phyloP scores from a whole-genome alignment of 2,888 invertebrate genomes.

The Dolichomitus sp. region DNA sequence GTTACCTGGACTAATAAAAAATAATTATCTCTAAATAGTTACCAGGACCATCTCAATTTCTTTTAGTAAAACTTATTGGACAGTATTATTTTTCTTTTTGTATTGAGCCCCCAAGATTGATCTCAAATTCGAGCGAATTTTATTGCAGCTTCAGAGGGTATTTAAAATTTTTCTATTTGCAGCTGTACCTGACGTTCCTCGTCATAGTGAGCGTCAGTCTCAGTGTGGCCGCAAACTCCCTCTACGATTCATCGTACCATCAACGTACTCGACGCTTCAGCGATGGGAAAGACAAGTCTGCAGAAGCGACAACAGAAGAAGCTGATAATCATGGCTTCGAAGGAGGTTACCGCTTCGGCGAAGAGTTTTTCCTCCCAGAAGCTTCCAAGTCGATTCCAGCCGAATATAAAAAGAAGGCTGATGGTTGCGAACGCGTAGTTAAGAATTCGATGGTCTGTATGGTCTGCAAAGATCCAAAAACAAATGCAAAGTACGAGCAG shows the following conservation, averaged over 20 bases:
- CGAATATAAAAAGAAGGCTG: slow-evolving; percentile 88
- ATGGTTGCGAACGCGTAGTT: slow-evolving; percentile 90
- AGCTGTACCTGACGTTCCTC: slow-evolving; percentile 43
- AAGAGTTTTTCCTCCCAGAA: slow-evolving; percentile 79
- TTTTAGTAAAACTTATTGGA: no score
- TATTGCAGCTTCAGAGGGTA: not conserved
- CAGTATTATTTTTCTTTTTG: no score
- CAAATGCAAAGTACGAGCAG: slow-evolving; percentile 93
- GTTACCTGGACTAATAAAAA: no score
- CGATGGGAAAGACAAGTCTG: slow-evolving; percentile 78
- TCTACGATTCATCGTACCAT: slow-evolving; percentile 41
- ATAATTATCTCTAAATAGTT: no score
- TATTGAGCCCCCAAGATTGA: not conserved
- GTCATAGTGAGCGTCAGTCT: slow-evolving; percentile 17
- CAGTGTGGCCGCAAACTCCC: slow-evolving; percentile 7
- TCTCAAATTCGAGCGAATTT: not conserved
- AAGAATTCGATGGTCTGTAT: slow-evolving; percentile 91
- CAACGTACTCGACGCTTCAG: slow-evolving; percentile 73
- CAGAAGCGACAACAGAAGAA: slow-evolving; percentile 77
- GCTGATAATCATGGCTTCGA: slow-evolving; percentile 76
- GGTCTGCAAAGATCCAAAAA: slow-evolving; percentile 91
- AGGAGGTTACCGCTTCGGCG: slow-evolving; percentile 85
- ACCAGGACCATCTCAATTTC: no score
- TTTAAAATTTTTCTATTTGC: slow-evolving; percentile 11
- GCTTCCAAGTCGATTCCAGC: slow-evolving; percentile 88